These are phyloP conservation scores for Mormyrops boulengeri DNA, from an alignment of 2,797 vertebrate genomes.

Conservation along the genomic window DNA sequence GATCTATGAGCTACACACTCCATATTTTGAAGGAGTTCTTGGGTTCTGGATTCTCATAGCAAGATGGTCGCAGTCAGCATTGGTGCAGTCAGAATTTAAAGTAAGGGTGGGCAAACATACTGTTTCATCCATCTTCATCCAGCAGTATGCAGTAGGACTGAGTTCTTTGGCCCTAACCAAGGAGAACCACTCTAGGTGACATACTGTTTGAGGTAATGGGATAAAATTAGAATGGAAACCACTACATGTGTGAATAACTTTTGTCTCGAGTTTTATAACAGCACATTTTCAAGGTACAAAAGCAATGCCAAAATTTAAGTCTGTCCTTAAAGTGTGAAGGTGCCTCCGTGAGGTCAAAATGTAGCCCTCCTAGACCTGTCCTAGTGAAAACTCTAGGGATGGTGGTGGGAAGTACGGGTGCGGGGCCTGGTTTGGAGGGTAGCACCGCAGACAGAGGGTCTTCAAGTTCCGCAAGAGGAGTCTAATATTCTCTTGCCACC, in stretches of 20 bases:
- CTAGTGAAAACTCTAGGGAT: neutral
- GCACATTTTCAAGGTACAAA: neutral
- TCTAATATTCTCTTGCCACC: neutral
- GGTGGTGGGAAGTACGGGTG: neutral
- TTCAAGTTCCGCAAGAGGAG: neutral
- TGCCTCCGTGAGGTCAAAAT: neutral
- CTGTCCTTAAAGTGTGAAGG: conserved; percentile 14
- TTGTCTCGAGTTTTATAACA: neutral
- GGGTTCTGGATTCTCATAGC: neutral
- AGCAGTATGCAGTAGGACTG: neutral
- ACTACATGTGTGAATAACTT: neutral
- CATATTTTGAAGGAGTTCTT: neutral
- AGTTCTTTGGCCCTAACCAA: neutral
- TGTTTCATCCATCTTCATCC: conserved; percentile 35
- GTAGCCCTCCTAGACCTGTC: neutral
- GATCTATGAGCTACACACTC: neutral
- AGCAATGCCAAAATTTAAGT: neutral
- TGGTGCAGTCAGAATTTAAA: neutral
- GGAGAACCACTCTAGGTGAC: neutral
- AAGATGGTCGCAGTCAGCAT: neutral
- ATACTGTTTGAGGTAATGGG: neutral
- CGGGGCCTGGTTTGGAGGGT: neutral
- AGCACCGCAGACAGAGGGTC: neutral
- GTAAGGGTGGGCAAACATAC: conserved; percentile 49
- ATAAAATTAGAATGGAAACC: neutral